Base-by-base conservation (phyloP, 2,113 vertebrate genomes). In the Eolophus roseicapilla region DNA sequence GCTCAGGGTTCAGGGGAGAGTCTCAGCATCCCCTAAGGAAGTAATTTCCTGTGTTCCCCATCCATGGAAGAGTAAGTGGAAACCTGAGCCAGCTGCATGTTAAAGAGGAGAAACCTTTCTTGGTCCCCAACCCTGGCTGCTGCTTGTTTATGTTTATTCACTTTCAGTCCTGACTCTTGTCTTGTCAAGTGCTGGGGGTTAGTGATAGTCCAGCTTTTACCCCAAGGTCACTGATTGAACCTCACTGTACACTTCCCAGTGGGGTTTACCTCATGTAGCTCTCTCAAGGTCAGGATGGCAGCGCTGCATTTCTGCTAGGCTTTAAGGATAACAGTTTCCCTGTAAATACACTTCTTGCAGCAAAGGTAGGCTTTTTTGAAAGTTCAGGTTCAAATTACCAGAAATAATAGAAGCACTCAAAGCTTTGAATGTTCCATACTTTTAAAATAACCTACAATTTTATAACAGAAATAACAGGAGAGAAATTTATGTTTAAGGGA, bases 401-500 rank as follows among this genome's bases (percentile, higher is more conserved):
- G 81, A 60, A 79, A 39, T 64, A 88, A 64, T 0, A 70, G 41
- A 62, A 81, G 62, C 57, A 92, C 88, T 94, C 69, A 67, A 90
- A 94, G 70, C 79, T 53, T 88, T 78, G 74, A 80, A 63, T 84
- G 17, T 93, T 91, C 86, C 77, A 23, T 79, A 37, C 65, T 75
- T 91, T 93, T 90, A 80, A 89, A 88, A 92, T 93, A 95, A 77
- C 82, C 35, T 83, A 17, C 82, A 90, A 88, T 47, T 86, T 63
- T 93, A 44, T 62, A 92, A 90, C 87, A 68, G 37, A 73, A 71
- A 62, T 68, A 28, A 88, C 86, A 79, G 16, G 35, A 37, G 55
- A 76, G 39, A 82, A 57, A 69, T 37, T 75, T 65, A 7, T 60
- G 13, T 91, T 94, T 84, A 17, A 84, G 65, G 68, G 57, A 62